phyloP scores from a whole-genome alignment of 1,140 invertebrate genomes.

The Camponotus vicinus region DNA sequence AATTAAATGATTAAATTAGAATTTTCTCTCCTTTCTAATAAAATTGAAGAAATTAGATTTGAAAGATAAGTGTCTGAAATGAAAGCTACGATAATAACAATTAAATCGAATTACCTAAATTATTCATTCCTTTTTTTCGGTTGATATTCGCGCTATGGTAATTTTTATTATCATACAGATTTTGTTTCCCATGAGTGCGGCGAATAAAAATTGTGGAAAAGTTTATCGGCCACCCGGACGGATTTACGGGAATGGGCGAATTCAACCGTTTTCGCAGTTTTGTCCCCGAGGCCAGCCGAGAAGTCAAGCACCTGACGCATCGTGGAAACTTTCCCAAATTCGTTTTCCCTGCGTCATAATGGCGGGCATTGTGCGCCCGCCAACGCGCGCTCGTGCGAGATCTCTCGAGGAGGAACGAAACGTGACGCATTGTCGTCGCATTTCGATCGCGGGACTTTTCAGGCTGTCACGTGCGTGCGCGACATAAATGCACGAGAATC shows the following conservation, averaged over 20 bases:
- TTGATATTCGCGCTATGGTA: not conserved
- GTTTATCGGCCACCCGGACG: conserved; percentile 7
- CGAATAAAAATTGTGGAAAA: not conserved
- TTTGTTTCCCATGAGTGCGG: not conserved
- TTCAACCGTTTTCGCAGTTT: conserved; percentile 33
- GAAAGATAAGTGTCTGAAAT: not conserved
- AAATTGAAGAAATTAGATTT: not conserved
- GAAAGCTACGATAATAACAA: not conserved
- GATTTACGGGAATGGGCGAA: conserved; percentile 1
- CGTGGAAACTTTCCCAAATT: conserved; percentile 66
- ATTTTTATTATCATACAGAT: not conserved
- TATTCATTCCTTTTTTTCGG: not conserved
- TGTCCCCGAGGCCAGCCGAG: not conserved
- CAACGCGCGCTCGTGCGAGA: not conserved
- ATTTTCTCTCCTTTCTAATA: not conserved
- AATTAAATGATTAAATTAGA: not conserved
- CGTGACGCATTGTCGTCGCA: conserved; percentile 50
- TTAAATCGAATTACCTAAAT: not conserved
- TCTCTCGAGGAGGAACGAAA: conserved; percentile 24
- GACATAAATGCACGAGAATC: conserved; percentile 25
- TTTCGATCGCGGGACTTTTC: conserved; percentile 42
- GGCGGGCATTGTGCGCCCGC: conserved; percentile 56
- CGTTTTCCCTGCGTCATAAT: conserved; percentile 63
- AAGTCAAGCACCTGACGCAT: conserved; percentile 42
- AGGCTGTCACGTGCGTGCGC: conserved; percentile 27